Conservation (phyloP, 2,797 vertebrate species). For the Buceros bicornis region DNA sequence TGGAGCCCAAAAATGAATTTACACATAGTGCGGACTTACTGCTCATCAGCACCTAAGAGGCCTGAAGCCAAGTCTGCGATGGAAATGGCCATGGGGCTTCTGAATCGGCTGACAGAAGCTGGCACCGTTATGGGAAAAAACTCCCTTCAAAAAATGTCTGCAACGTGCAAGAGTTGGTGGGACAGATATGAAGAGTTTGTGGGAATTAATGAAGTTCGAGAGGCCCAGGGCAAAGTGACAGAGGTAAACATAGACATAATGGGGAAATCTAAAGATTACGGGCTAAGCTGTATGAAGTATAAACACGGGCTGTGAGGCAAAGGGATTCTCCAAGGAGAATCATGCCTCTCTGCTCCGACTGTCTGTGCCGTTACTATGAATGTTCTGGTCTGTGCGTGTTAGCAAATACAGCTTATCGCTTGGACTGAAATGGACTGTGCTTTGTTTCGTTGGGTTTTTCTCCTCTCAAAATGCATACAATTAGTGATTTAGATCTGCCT, state of each 20-base stretch:
- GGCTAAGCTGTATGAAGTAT: neutral
- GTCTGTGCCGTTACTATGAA: neutral
- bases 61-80: conserved; percentile 56
- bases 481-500: neutral
- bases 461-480: rapidly evolving
- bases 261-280: neutral
- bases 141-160: conserved; percentile 75
- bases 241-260: conserved; percentile 84
- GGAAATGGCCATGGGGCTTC: conserved; percentile 64
- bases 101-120: conserved; percentile 80
- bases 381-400: neutral
- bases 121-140: conserved; percentile 83
- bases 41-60: conserved; percentile 76
- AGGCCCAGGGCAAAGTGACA: conserved; percentile 91
- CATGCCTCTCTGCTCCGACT: neutral
- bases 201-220: conserved; percentile 91
- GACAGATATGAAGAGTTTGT: conserved; percentile 94
- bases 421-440: neutral
- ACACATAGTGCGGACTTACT: conserved; percentile 76
- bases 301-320: neutral
- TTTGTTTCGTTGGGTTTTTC: neutral
- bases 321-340: neutral
- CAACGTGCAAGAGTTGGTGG: conserved; percentile 89
- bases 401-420: neutral
- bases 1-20: conserved; percentile 64